Percentiles rank a stretch among this genome's conserved stretches.
phyloP scores from a whole-genome alignment of 2,888 invertebrate genomes.

The Drosophila mimica region DNA sequence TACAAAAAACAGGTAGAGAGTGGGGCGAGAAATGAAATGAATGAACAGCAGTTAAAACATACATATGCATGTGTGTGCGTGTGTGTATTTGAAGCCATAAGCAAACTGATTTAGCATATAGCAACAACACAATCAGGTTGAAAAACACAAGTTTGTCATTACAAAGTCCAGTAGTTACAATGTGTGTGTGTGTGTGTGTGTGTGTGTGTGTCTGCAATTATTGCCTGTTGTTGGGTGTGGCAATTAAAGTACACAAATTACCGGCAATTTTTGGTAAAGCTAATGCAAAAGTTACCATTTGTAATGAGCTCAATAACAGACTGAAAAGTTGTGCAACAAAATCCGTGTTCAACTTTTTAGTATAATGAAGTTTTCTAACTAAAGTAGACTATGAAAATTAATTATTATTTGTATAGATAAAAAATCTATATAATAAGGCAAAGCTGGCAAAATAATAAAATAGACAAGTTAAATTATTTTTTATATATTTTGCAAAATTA shows the following conservation, averaged over 20 bases:
- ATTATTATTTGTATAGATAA: neutral
- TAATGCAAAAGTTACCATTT: slow-evolving; percentile 22
- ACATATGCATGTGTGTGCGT: slow-evolving; percentile 9
- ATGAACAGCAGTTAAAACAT: slow-evolving; percentile 12
- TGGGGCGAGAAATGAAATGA: slow-evolving; percentile 18
- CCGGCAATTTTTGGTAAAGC: slow-evolving; percentile 19
- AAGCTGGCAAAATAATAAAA: neutral
- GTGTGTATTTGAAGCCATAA: slow-evolving; percentile 34
- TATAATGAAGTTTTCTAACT: neutral
- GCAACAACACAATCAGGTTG: slow-evolving; percentile 20
- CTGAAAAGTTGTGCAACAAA: neutral
- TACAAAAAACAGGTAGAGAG: slow-evolving; percentile 25
- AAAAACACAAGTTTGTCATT: slow-evolving; percentile 57
- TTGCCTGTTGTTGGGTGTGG: slow-evolving; percentile 64
- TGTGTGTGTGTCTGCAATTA: slow-evolving; percentile 44
- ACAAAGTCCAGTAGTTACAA: slow-evolving; percentile 48
- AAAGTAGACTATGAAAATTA: neutral
- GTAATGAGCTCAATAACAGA: slow-evolving; percentile 18
- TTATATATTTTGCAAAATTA: neutral
- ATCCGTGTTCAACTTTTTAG: neutral
- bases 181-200: neutral
- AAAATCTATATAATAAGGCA: too few species aligned
- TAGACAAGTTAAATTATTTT: neutral
- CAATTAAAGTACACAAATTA: slow-evolving; percentile 46
- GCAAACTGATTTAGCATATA: slow-evolving; percentile 62